Conservation (phyloP, 2,113 vertebrate species). For the Lichenostomus cassidix region DNA sequence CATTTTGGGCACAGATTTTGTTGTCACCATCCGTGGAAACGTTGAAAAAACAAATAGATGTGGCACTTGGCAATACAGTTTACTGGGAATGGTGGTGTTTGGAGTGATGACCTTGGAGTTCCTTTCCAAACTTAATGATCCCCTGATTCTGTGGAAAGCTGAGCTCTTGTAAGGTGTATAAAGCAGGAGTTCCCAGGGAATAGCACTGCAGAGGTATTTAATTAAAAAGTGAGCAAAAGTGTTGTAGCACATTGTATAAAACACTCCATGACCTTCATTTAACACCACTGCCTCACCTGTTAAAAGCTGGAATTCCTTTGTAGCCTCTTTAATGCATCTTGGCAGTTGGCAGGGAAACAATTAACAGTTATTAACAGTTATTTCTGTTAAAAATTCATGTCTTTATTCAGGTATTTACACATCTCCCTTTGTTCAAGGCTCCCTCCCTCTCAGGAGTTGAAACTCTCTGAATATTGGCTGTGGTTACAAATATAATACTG, state of each 20-base stretch:
- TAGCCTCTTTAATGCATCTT: neutral
- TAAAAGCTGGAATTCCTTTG: neutral
- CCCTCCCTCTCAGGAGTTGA: neutral
- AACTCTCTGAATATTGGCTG: neutral
- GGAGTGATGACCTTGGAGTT: neutral
- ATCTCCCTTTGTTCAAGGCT: neutral
- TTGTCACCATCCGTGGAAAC: neutral
- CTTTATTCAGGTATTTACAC: neutral
- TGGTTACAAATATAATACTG: neutral
- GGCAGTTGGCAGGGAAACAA: neutral
- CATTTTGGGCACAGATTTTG: neutral
- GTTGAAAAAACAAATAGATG: neutral
- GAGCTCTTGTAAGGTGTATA: neutral
- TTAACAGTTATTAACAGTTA: neutral
- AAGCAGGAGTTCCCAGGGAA: neutral
- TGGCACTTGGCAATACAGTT: neutral
- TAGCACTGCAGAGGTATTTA: neutral
- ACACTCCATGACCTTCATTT: neutral
- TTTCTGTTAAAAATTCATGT: neutral
- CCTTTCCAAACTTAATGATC: neutral
- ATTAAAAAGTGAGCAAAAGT: neutral
- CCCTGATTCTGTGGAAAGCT: fast-evolving
- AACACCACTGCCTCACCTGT: neutral
- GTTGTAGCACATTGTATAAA: neutral
- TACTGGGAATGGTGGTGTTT: neutral